Evolutionary conservation across 30 jellyfish, hydroid and myxozoan species (phyloP).

Genomic region (Chironex yamaguchii): DNA sequence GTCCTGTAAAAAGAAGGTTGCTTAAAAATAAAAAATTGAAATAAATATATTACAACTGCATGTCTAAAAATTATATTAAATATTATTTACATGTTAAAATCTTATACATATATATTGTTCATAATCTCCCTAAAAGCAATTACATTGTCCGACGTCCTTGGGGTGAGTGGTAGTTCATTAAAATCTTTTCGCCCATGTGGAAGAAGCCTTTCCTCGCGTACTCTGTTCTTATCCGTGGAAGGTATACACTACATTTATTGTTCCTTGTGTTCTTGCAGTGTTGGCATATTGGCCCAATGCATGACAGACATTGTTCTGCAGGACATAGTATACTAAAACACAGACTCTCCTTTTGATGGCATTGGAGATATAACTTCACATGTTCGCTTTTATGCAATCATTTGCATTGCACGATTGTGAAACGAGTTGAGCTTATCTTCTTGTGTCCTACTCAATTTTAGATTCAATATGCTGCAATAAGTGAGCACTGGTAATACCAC

Average conservation of each 20-base stretch:
- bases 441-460: slow-evolving; percentile 56
- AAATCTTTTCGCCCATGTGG: slow-evolving; percentile 37
- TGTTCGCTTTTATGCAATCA: slow-evolving; percentile 34
- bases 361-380: slow-evolving; percentile 53
- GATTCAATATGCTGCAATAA: slow-evolving; percentile 67
- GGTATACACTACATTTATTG: slow-evolving; percentile 12
- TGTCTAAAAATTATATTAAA: too few species aligned
- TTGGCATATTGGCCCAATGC: slow-evolving; percentile 40
- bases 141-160: slow-evolving; percentile 38
- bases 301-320: slow-evolving; percentile 58
- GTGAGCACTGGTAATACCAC: slow-evolving; percentile 68
- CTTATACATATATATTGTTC: slow-evolving; percentile 13
- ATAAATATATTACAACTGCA: too few species aligned
- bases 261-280: slow-evolving; percentile 60
- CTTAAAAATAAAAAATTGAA: too few species aligned
- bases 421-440: slow-evolving; percentile 65
- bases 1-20: too few species aligned
- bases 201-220: slow-evolving; percentile 57
- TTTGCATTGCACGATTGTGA: slow-evolving; percentile 71
- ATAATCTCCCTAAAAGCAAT: slow-evolving; percentile 9
- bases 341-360: slow-evolving; percentile 77
- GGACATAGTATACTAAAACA: slow-evolving; percentile 70
- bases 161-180: slow-evolving; percentile 35
- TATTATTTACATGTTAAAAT: too few species aligned
- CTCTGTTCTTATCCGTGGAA: slow-evolving; percentile 47